Conservation (phyloP, 2,797 vertebrate species). For the Astyanax mexicanus region DNA sequence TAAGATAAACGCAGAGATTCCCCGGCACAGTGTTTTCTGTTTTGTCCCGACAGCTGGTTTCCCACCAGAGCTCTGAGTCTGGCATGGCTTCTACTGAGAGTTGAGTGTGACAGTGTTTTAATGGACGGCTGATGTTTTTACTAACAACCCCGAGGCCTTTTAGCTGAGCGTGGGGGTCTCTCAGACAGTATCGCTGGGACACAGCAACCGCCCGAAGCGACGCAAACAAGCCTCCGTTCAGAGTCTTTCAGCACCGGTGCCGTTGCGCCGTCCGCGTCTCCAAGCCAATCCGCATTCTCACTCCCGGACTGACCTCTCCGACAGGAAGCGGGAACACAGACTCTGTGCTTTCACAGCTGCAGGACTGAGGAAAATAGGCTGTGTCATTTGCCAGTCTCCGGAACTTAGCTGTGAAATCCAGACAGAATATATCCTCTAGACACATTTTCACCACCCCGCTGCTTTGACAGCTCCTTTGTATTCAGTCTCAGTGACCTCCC, state of each 20-base stretch:
- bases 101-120: conserved; percentile 21
- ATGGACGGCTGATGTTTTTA: conserved; percentile 36
- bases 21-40: not conserved
- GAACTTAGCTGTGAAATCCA: conserved; percentile 6
- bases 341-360: not conserved
- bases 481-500: not conserved
- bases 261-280: not conserved
- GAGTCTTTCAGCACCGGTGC: conserved; percentile 5
- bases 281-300: not conserved
- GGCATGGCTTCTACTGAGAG: not conserved
- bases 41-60: not conserved
- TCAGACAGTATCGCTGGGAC: conserved; percentile 30
- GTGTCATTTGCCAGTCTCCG: conserved; percentile 17
- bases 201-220: conserved; percentile 26
- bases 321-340: not conserved
- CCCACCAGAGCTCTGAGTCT: not conserved
- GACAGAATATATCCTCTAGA: conserved; percentile 13
- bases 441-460: not conserved
- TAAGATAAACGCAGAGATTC: not conserved
- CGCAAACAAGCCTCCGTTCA: conserved; percentile 16
- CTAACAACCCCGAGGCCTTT: conserved; percentile 39
- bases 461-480: not conserved
- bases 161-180: conserved; percentile 28
- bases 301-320: not conserved
- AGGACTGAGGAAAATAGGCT: conserved; percentile 10